Evolutionary conservation across 1,140 invertebrate species (phyloP).

Genomic region (Drosophila tristis): DNA sequence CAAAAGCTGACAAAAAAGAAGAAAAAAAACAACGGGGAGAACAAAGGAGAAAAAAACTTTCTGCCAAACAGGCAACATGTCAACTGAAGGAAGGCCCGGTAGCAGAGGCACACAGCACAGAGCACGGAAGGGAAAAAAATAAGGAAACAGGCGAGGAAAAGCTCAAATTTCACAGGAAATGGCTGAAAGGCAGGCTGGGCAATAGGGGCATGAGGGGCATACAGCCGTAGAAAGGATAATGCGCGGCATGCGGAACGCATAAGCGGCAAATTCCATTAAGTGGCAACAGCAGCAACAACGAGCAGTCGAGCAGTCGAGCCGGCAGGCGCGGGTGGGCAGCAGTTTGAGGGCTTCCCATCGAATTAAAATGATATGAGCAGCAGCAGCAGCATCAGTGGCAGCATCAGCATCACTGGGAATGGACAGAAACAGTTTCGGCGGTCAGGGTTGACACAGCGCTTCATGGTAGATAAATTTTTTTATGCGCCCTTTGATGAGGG

Average conservation of each 20-base stretch:
- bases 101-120: neutral
- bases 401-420: neutral
- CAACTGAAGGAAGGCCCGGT: constrained; percentile 19
- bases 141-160: constrained; percentile 10
- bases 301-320: constrained; percentile 18
- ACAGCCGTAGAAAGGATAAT: constrained; percentile 72
- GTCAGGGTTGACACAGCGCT: constrained; percentile 63
- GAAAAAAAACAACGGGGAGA: constrained; percentile 30
- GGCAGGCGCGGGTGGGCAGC: neutral
- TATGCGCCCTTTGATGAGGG: constrained; percentile 68
- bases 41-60: constrained; percentile 47
- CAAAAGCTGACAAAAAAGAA: constrained; percentile 10
- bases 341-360: constrained; percentile 34
- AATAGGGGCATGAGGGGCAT: constrained; percentile 2
- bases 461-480: constrained; percentile 76
- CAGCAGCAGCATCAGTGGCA: neutral
- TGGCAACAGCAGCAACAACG: constrained; percentile 59
- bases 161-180: constrained; percentile 61
- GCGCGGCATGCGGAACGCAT: constrained; percentile 80
- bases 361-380: constrained; percentile 74
- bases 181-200: constrained; percentile 15
- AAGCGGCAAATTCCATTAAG: constrained; percentile 82
- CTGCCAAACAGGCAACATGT: constrained; percentile 49
- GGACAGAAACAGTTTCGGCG: neutral
- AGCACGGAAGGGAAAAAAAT: constrained; percentile 2